Evolutionary conservation across 2,797 vertebrate genomes (phyloP).

Genomic region (Propithecus deckenii): DNA sequence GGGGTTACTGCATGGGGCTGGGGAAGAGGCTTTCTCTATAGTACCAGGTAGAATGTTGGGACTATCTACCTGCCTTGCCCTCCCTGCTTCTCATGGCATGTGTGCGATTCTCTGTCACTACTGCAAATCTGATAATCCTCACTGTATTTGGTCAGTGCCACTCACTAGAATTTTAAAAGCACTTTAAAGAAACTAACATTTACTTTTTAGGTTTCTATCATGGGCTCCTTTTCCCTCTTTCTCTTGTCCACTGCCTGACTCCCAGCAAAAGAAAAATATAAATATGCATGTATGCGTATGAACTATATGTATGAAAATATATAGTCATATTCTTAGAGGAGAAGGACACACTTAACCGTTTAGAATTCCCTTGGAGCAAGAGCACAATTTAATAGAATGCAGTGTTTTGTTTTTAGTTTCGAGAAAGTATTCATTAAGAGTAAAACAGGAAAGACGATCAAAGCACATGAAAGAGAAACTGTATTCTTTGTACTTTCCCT

Average conservation of each 20-base stretch:
- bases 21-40: background rate
- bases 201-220: background rate
- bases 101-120: background rate
- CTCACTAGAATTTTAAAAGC: background rate
- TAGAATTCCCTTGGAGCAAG: conserved; percentile 54
- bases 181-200: conserved; percentile 17
- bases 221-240: background rate
- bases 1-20: background rate
- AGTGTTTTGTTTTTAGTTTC: conserved; percentile 73
- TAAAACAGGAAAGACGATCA: conserved; percentile 70
- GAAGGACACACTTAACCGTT: conserved; percentile 1
- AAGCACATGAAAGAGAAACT: conserved; percentile 74
- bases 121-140: background rate
- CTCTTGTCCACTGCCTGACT: background rate
- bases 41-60: background rate
- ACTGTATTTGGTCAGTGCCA: background rate
- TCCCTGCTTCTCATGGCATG: background rate
- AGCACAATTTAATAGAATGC: conserved; percentile 46
- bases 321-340: background rate
- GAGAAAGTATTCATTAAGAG: conserved; percentile 72
- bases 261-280: background rate
- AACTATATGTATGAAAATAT: background rate
- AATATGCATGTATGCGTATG: background rate
- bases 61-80: background rate
- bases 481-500: conserved; percentile 72